phyloP scores from a whole-genome alignment of 2,888 invertebrate species.

The Endomychus coccineus region DNA sequence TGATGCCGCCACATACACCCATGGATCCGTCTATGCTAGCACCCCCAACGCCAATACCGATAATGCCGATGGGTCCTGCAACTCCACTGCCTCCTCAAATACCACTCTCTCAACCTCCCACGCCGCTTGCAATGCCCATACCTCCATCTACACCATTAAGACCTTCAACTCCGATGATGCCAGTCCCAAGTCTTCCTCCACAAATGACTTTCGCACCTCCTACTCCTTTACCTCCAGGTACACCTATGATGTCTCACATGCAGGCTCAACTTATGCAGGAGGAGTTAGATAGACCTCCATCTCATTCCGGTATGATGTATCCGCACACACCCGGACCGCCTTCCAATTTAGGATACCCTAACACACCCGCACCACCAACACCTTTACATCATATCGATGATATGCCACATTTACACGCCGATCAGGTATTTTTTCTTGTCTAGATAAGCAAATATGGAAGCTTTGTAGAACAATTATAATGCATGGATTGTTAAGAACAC shows the following conservation, averaged over 20 bases:
- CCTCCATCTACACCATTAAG: background rate
- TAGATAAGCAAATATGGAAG: too few relatives aligned
- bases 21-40: slow-evolving; percentile 40
- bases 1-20: slow-evolving; percentile 36
- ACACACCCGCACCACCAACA: slow-evolving; percentile 39
- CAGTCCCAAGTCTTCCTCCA: background rate
- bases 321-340: slow-evolving; percentile 31
- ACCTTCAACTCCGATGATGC: background rate
- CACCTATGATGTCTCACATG: slow-evolving; percentile 22
- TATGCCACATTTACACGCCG: slow-evolving; percentile 57
- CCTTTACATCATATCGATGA: slow-evolving; percentile 45
- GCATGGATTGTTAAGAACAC: too few relatives aligned
- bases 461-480: too few relatives aligned
- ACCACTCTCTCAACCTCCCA: too few relatives aligned
- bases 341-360: slow-evolving; percentile 18
- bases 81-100: too few relatives aligned
- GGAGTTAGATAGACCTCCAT: slow-evolving; percentile 39
- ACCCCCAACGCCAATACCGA: too few relatives aligned
- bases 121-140: background rate
- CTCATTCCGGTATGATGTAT: slow-evolving; percentile 45
- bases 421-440: too few relatives aligned
- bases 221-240: slow-evolving; percentile 11
- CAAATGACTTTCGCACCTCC: slow-evolving; percentile 8
- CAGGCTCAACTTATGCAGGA: slow-evolving; percentile 18
- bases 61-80: too few relatives aligned